Evolutionary conservation across 1,140 invertebrate genomes (phyloP).

Genomic region (Zophobas morio): DNA sequence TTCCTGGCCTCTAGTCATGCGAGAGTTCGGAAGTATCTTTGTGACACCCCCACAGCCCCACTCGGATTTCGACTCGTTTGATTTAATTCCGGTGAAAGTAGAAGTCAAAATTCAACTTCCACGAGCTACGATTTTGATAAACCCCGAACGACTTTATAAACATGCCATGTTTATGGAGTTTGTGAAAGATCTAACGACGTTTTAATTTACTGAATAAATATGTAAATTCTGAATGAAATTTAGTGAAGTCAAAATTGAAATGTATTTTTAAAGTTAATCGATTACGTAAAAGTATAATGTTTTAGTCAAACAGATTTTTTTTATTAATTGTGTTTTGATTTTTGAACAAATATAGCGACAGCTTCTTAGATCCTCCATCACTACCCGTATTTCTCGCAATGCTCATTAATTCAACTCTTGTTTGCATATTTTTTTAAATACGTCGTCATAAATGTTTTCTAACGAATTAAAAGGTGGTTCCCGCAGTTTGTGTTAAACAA

Average conservation of each 20-base stretch:
- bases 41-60: constrained; percentile 1
- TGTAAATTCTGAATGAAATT: constrained; percentile 33
- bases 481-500: constrained; percentile 31
- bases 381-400: not conserved
- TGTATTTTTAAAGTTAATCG: constrained; percentile 5
- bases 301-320: not conserved
- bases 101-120: no score
- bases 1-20: constrained; percentile 4
- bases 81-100: no score
- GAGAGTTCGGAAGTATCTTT: constrained; percentile 14
- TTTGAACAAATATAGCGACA: constrained; percentile 28
- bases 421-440: constrained; percentile 35
- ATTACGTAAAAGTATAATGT: not conserved
- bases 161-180: constrained; percentile 1
- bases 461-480: constrained; percentile 30
- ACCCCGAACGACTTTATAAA: not conserved
- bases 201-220: constrained; percentile 40
- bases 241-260: constrained; percentile 7
- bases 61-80: not conserved
- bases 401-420: constrained; percentile 1
- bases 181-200: constrained; percentile 18
- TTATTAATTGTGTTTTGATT: not conserved
- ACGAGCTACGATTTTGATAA: no score
- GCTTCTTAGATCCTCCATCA: constrained; percentile 15
- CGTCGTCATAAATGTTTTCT: constrained; percentile 15